A percentile compares a stretch with the other conserved stretches of the same genome.
phyloP scores from a whole-genome alignment of 2,113 vertebrate species.

The Probosciger aterrimus region DNA sequence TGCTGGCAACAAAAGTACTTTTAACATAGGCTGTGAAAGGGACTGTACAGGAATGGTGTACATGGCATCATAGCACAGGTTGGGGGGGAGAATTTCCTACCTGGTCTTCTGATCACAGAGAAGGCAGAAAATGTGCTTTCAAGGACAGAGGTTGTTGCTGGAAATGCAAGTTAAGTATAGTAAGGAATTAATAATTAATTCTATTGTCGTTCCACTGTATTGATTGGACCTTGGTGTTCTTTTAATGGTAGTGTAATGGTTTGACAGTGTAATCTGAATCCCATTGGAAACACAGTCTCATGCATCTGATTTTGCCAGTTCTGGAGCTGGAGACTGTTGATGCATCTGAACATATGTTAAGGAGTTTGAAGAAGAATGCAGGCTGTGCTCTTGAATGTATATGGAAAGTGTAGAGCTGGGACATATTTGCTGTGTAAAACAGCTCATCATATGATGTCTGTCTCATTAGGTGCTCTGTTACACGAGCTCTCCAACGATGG shows the following conservation, averaged over 20 bases:
- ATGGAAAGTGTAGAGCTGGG: not conserved
- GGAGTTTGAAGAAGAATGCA: not conserved
- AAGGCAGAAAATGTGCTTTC: not conserved
- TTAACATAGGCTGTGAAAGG: not conserved
- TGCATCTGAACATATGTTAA: not conserved
- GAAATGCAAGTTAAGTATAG: not conserved
- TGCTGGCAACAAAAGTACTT: not conserved
- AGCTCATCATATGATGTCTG: not conserved
- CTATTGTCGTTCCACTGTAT: not conserved
- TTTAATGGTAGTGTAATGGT: not conserved
- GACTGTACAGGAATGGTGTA: not conserved
- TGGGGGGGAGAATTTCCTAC: not conserved
- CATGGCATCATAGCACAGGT: not conserved
- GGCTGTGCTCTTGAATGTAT: not conserved
- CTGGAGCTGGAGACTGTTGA: not conserved
- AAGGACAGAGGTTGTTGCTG: not conserved
- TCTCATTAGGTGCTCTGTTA: conserved; percentile 84
- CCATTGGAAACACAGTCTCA: not conserved
- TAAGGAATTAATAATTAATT: not conserved
- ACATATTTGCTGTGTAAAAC: not conserved
- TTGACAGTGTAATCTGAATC: not conserved
- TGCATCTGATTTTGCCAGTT: not conserved
- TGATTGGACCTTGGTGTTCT: not conserved
- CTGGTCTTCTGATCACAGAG: not conserved
- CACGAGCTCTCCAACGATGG: conserved; percentile 95